Evolutionary conservation across 2,797 vertebrate species (phyloP).

Genomic region (Enteromius anoplus): DNA sequence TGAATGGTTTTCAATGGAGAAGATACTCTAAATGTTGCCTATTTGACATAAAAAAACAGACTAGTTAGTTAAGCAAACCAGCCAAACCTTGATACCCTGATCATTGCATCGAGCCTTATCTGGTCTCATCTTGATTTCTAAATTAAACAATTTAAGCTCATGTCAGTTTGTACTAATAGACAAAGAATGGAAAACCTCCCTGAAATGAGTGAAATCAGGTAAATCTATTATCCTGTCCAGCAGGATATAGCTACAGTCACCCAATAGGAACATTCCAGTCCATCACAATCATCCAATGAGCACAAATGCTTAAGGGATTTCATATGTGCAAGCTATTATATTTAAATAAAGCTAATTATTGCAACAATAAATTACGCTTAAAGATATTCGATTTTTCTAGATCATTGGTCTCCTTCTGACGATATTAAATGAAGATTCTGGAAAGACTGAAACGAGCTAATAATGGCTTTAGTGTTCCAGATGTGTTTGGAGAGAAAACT

Average conservation of each 20-base stretch:
- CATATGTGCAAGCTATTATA: not conserved
- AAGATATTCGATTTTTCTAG: not conserved
- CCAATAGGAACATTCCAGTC: conserved; percentile 21
- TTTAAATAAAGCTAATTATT: not conserved
- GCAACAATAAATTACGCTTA: not conserved
- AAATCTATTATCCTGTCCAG: conserved; percentile 58
- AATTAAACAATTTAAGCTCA: not conserved
- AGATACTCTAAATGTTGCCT: not conserved
- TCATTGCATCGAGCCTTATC: not conserved
- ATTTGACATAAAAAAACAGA: not conserved
- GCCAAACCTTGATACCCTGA: not conserved
- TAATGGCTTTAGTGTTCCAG: conserved; percentile 5
- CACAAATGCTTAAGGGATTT: not conserved
- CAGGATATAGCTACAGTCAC: conserved; percentile 60
- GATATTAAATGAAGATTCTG: not conserved
- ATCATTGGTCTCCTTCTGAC: not conserved
- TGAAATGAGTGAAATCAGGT: not conserved
- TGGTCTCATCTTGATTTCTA: not conserved
- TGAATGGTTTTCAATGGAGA: not conserved
- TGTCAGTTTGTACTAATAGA: not conserved
- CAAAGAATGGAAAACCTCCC: conserved; percentile 5
- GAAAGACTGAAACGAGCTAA: not conserved
- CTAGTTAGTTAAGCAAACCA: not conserved
- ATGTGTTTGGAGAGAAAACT: not conserved
- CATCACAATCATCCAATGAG: conserved; percentile 15